Evolutionary conservation across 2,113 vertebrate species (phyloP), one percentile per base, ranked within the genome.

Genomic region (Hippocampus mohnikei): DNA sequence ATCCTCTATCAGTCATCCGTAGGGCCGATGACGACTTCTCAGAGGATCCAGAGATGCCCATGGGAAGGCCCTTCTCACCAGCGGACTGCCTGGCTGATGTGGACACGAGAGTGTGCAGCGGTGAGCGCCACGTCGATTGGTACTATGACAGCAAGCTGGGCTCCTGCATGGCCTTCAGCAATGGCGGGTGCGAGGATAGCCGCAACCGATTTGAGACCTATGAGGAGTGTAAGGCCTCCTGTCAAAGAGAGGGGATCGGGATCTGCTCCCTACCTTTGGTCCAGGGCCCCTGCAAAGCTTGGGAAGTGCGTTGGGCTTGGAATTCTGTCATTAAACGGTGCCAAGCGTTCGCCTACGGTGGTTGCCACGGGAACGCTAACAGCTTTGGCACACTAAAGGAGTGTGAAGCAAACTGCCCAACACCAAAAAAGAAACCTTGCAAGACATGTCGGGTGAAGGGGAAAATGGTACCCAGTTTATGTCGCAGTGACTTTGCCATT

Each of bases 401-500:
- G 63, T 99, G 97, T 0, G 95, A 98, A 66, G 94, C 94, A 0
- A 92, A 90, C 75, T 98, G 97, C 71, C 96, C 96, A 0, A 93
- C 93, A 46, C 90, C 93, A 0, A 94, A 94, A 76, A 88, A 78
- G 1, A 91, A 89, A 50, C 93, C 91, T 44, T 98, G 96, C 81
- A 94, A 91, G 53, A 90, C 89, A 1, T 99, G 97, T 82, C 90
- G 94, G 56, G 88, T 92, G 13, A 92, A 92, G 74, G 95, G 93
- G 71, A 95, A 95, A 79, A 93, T 99, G 84, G 93, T 95, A 0
- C 89, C 91, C n/a, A 98, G 94, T 81, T 88, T 99, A 67, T 99
- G 97, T 85, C 94, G 92, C 48, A 98, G 97, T 0, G 97, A 99
- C 87, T 99, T 98, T 0, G 96, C 95, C 78, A 95, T 99, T 0